Conservation (phyloP, 1,140 invertebrate species). For the Drosophila simulans region DNA sequence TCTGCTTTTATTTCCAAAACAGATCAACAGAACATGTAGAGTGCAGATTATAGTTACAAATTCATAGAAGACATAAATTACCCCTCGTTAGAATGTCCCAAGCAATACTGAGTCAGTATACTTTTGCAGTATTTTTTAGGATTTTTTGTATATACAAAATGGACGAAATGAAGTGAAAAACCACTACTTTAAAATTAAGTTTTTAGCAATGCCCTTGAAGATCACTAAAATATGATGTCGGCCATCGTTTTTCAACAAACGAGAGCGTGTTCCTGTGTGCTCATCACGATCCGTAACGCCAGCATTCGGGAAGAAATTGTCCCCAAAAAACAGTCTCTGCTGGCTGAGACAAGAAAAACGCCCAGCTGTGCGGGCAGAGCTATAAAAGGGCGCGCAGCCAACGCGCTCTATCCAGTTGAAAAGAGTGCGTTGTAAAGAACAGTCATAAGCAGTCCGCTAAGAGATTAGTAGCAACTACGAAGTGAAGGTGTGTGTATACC, state of each 20-base stretch:
- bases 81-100: neutral
- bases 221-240: neutral
- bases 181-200: neutral
- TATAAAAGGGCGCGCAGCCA: neutral
- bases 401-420: conserved; percentile 22
- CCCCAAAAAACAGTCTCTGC: too few relatives aligned
- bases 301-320: neutral
- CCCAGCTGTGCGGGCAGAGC: neutral
- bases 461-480: neutral
- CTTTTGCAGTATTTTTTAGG: neutral
- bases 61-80: too few relatives aligned
- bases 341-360: too few relatives aligned
- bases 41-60: too few relatives aligned
- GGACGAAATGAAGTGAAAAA: neutral
- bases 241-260: neutral
- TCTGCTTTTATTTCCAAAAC: too few relatives aligned
- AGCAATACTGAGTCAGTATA: neutral
- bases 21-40: too few relatives aligned
- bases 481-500: conserved; percentile 63
- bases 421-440: conserved; percentile 15
- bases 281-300: neutral
- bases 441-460: conserved; percentile 19
- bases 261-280: neutral
- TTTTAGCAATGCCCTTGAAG: neutral
- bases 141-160: neutral